Conservation (phyloP, 2,888 invertebrate genomes). For the Tetranychus piercei region DNA sequence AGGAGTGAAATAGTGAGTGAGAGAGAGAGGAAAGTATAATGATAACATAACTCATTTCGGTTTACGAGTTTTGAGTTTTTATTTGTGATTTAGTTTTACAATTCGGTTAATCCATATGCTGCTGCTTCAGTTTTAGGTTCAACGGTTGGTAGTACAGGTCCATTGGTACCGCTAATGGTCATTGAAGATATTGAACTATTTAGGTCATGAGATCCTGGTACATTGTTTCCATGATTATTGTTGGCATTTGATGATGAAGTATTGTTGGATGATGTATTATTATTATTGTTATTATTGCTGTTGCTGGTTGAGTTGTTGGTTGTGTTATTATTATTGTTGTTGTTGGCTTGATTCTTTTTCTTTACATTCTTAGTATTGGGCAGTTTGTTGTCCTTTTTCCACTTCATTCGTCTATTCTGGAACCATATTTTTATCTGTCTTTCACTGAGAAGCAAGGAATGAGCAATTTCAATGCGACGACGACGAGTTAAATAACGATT, state of each 20-base stretch:
- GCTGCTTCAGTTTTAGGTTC: constrained; percentile 18
- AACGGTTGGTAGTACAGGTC: constrained; percentile 1
- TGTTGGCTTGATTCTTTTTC: constrained; percentile 49
- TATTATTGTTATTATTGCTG: background rate
- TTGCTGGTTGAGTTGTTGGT: constrained; percentile 5
- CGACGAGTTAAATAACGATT: constrained; percentile 86
- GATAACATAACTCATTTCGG: too few relatives aligned
- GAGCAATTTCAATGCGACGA: constrained; percentile 89
- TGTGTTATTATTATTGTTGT: constrained; percentile 8
- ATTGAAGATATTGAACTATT: constrained; percentile 2
- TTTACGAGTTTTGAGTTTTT: too few relatives aligned
- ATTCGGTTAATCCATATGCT: constrained; percentile 19
- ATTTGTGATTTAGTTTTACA: constrained; percentile 8
- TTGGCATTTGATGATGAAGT: too few relatives aligned
- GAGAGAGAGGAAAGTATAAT: too few relatives aligned
- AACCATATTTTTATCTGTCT: constrained; percentile 79
- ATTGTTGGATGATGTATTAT: background rate
- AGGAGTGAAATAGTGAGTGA: background rate
- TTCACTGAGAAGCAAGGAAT: constrained; percentile 77
- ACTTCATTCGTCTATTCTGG: constrained; percentile 53
- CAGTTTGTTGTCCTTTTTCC: constrained; percentile 70
- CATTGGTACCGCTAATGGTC: constrained; percentile 1
- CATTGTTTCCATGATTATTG: background rate
- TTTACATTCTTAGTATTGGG: constrained; percentile 63
- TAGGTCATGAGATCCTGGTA: background rate